phyloP scores from a whole-genome alignment of 1,140 invertebrate genomes.

The Calosoma granatense region DNA sequence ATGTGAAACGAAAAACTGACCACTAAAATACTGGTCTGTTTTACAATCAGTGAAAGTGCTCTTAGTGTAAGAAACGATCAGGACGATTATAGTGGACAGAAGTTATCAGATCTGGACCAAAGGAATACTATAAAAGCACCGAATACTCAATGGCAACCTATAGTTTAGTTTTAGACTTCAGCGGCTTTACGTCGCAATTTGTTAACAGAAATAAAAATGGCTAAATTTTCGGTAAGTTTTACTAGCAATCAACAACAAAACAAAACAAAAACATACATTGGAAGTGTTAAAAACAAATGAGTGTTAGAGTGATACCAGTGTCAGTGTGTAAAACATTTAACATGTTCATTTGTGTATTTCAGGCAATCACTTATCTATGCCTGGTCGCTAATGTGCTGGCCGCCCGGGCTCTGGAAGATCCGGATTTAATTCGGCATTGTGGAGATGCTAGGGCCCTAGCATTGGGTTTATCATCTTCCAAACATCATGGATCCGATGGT shows the following conservation, averaged over 20 bases:
- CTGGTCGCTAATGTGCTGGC: neutral
- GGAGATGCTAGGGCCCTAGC: conserved; percentile 20
- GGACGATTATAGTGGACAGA: conserved; percentile 11
- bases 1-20: neutral
- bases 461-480: conserved; percentile 15
- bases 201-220: neutral
- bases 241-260: neutral
- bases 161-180: conserved; percentile 13
- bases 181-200: conserved; percentile 9
- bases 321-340: too few relatives aligned
- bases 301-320: too few relatives aligned
- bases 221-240: conserved; percentile 11
- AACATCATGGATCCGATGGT: conserved; percentile 8
- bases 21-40: neutral
- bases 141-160: neutral
- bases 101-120: conserved; percentile 16
- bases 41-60: conserved; percentile 6
- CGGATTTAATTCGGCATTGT: conserved; percentile 17
- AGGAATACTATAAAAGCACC: conserved; percentile 13
- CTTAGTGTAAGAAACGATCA: neutral
- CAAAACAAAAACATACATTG: too few relatives aligned
- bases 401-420: conserved; percentile 17
- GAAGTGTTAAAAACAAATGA: too few relatives aligned
- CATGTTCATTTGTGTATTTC: neutral
- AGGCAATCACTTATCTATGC: neutral